Percentiles rank a stretch among this genome's conserved stretches.
Evolutionary conservation across 2,888 invertebrate species (phyloP).

Genomic region (Argynnis bischoffii): DNA sequence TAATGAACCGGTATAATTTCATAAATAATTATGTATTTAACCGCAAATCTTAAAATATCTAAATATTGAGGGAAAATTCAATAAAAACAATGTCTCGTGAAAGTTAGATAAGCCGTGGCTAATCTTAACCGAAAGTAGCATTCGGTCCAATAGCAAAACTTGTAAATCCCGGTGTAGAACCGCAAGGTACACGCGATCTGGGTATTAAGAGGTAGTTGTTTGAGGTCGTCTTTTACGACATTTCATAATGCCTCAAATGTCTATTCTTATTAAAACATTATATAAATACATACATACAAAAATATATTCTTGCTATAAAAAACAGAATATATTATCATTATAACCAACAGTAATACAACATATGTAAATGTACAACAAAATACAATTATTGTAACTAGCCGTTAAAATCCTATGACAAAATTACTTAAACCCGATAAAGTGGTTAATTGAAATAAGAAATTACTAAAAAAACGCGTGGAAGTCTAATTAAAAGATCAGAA

Average conservation of each 20-base stretch:
- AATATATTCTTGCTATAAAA: not conserved
- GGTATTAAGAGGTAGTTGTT: constrained; percentile 49
- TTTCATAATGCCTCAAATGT: constrained; percentile 19
- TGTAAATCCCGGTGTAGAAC: constrained; percentile 69
- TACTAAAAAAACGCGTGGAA: not conserved
- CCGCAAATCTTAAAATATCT: constrained; percentile 23
- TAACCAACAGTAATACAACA: too few species aligned
- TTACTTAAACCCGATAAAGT: too few species aligned
- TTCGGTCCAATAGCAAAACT: constrained; percentile 73
- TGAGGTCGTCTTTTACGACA: constrained; percentile 39
- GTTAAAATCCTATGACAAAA: too few species aligned
- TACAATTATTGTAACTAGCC: too few species aligned
- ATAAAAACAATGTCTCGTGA: constrained; percentile 45
- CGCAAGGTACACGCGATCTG: constrained; percentile 64
- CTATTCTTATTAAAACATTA: not conserved
- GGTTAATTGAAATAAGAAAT: too few species aligned
- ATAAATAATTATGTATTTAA: not conserved
- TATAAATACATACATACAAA: not conserved
- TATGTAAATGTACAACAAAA: too few species aligned
- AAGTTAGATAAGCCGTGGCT: constrained; percentile 52
- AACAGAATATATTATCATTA: not conserved
- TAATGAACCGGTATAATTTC: not conserved
- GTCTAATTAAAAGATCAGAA: not conserved
- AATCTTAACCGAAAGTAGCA: constrained; percentile 63
- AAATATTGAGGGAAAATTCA: constrained; percentile 29